Evolutionary conservation across 1,140 invertebrate species (phyloP), one percentile per base, ranked within the genome.

Genomic region (Schlechtendalia chinensis): DNA sequence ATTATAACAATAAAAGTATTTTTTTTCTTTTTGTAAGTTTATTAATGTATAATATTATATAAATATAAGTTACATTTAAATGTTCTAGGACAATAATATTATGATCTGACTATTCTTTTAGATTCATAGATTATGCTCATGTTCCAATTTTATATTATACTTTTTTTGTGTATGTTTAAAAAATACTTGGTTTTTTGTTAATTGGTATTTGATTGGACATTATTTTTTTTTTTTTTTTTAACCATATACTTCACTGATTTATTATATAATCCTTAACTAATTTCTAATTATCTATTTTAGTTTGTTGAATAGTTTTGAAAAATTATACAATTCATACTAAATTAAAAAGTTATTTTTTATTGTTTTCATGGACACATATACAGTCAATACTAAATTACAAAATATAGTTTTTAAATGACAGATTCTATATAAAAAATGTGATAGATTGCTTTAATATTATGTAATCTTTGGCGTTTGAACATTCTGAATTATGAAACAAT

Each of bases 41-140:
- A 32, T 54, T 53, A 53, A 5, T 53, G 24, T 71, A 53, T 71
- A 29, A 14, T 65, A 65, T 39, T 45, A 54, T 29, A 61, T 17
- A 32, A 39, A 39, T 3, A 17, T 69, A 69, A 69, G 22, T 50
- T 69, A 50, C 0, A 11, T 17, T 27, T 17, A 27, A 69, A 69
- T 17, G 22, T 50, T 69, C 22, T 69, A 69, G 67, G 45, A 69
- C 69, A 72, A 54, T 72, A 72, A 72, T 71, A 24, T 58, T 24
- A 54, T 54, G 69, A 72, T 72, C 69, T 72, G 69, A 72, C 27
- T 72, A 54, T 19, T 53, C 27, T 72, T 27, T n/a, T 72, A 72
- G 17, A 29, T 72, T 72, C 11, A 72, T 72, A 54, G 27, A 29
- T 12, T 50, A 50, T 69, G 39, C 45, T 69, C 67, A 50, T 69